phyloP scores from a whole-genome alignment of 2,797 vertebrate species.

The Artibeus jamaicensis region DNA sequence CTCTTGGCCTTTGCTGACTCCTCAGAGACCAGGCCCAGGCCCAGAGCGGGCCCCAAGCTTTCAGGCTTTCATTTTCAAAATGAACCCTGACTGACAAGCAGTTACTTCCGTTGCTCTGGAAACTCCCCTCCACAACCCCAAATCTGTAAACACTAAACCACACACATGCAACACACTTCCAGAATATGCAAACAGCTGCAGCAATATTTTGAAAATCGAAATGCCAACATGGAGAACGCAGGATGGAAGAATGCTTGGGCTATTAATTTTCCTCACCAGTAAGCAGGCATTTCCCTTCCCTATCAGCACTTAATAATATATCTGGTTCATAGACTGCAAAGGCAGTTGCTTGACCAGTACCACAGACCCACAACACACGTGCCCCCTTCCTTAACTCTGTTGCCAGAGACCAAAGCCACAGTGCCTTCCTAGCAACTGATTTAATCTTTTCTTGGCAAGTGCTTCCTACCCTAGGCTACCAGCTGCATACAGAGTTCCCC shows the following conservation, averaged over 20 bases:
- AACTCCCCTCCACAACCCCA: constrained; percentile 60
- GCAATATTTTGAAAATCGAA: constrained; percentile 55
- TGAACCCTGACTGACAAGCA: constrained; percentile 67
- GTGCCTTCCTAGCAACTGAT: not conserved
- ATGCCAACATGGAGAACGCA: constrained; percentile 50
- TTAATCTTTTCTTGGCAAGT: constrained; percentile 25
- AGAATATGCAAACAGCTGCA: constrained; percentile 64
- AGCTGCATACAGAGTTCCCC: not conserved
- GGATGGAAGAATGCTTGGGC: not conserved
- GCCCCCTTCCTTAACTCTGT: constrained; percentile 27
- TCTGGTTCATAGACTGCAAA: constrained; percentile 46
- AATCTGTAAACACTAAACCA: constrained; percentile 75
- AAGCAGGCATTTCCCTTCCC: constrained; percentile 31
- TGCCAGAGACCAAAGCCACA: constrained; percentile 23
- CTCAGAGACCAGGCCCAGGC: not conserved
- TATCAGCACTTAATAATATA: constrained; percentile 48
- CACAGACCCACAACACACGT: not conserved
- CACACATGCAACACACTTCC: constrained; percentile 54
- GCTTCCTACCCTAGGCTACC: not conserved
- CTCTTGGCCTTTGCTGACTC: not conserved
- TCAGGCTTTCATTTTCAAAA: constrained; percentile 74
- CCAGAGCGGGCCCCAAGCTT: constrained; percentile 25
- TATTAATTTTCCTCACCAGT: constrained; percentile 32
- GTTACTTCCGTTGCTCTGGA: constrained; percentile 69
- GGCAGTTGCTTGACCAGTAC: not conserved